phyloP scores from a whole-genome alignment of 2,113 vertebrate species.

The Cyprinus carpio region DNA sequence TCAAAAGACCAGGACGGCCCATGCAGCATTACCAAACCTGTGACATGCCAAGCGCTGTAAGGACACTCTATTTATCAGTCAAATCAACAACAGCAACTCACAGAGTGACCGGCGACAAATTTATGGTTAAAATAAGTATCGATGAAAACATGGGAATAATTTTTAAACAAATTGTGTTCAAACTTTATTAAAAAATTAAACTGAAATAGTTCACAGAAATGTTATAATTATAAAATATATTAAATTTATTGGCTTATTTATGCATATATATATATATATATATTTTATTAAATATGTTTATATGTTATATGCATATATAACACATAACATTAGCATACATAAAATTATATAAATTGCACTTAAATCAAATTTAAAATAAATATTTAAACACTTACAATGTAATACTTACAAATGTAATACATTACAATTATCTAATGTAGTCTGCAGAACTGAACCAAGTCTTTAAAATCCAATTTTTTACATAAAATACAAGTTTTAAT shows the following conservation, averaged over 20 bases:
- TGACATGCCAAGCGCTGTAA: neutral
- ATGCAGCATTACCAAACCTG: slow-evolving; percentile 1
- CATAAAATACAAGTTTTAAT: too few species aligned
- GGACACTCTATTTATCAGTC: neutral
- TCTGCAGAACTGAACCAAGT: neutral
- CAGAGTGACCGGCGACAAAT: neutral
- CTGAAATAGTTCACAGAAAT: too few species aligned
- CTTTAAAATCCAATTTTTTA: too few species aligned
- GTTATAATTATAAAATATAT: too few species aligned
- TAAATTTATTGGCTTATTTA: too few species aligned
- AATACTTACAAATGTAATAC: too few species aligned
- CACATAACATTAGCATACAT: neutral
- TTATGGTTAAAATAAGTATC: neutral
- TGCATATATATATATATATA: too few species aligned
- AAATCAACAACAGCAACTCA: neutral
- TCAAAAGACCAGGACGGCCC: slow-evolving; percentile 10
- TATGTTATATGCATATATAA: neutral
- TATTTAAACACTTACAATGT: neutral
- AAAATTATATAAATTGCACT: neutral
- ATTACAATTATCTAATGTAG: neutral
- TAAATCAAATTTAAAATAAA: neutral
- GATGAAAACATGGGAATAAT: neutral
- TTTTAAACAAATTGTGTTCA: neutral
- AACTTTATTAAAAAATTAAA: neutral
- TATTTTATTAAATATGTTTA: neutral